phyloP scores from a whole-genome alignment of 2,113 vertebrate genomes.

The Callorhinus ursinus region DNA sequence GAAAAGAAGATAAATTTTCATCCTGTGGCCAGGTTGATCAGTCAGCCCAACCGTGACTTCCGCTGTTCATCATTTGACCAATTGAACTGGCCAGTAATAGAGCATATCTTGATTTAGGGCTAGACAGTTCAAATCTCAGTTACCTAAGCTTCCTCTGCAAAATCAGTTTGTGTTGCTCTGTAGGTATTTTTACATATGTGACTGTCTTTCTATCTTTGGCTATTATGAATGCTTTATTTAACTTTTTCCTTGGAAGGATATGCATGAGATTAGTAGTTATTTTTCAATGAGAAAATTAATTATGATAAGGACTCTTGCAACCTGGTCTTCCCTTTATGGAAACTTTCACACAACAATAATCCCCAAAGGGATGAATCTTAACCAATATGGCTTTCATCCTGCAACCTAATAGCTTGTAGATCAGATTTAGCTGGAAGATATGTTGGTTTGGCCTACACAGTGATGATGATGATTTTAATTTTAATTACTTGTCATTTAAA shows the following conservation, averaged over 20 bases:
- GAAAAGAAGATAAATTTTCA: not conserved
- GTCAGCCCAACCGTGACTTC: not conserved
- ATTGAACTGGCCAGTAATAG: not conserved
- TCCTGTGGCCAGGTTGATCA: not conserved
- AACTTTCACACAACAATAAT: slow-evolving; percentile 1
- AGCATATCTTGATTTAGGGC: not conserved
- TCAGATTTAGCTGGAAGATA: not conserved
- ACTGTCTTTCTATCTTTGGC: not conserved
- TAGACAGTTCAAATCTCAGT: not conserved
- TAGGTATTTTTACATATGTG: not conserved
- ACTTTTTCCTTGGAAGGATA: not conserved
- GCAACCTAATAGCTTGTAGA: not conserved
- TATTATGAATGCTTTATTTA: slow-evolving; percentile 5
- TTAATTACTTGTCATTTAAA: slow-evolving; percentile 28
- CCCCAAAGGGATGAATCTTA: not conserved
- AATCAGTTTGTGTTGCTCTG: not conserved
- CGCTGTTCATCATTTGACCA: not conserved
- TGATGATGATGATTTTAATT: not conserved
- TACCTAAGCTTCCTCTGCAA: not conserved
- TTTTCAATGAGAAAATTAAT: slow-evolving; percentile 57
- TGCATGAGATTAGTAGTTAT: not conserved
- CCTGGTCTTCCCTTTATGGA: not conserved
- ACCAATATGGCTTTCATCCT: not conserved
- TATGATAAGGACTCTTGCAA: not conserved
- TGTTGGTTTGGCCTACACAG: not conserved